Evolutionary conservation across 2,797 vertebrate species (phyloP).

Genomic region (Loris lydekkerianus): DNA sequence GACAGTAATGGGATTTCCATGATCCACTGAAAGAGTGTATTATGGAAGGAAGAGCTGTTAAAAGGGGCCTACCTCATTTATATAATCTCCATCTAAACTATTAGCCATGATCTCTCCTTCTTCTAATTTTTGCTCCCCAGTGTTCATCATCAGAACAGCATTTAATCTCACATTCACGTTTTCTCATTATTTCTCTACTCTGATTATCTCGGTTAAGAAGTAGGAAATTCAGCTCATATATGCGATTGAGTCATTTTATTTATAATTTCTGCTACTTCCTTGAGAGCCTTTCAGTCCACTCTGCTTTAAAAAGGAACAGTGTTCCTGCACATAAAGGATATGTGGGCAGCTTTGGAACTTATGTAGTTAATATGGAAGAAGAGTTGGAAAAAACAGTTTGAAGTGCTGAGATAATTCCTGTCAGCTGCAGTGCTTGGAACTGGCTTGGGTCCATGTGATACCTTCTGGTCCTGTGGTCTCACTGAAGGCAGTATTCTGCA

Average conservation of each 20-base stretch:
- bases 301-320: not conserved
- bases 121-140: not conserved
- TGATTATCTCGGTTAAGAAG: not conserved
- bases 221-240: not conserved
- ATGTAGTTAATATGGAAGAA: constrained; percentile 61
- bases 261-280: not conserved
- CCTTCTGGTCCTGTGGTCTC: constrained; percentile 68
- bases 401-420: constrained; percentile 71
- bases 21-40: not conserved
- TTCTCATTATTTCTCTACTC: not conserved
- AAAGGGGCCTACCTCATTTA: not conserved
- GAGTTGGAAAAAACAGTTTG: constrained; percentile 57
- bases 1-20: not conserved
- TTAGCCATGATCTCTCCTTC: not conserved
- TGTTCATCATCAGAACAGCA: not conserved
- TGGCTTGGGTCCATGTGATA: constrained; percentile 36
- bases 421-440: constrained; percentile 59
- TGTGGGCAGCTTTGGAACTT: constrained; percentile 58
- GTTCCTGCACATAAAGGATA: not conserved
- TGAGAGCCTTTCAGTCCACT: not conserved
- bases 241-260: not conserved
- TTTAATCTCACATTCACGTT: not conserved
- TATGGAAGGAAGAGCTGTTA: not conserved
- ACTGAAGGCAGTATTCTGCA: constrained; percentile 5
- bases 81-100: not conserved